Evolutionary conservation across 2,113 vertebrate genomes (phyloP), one percentile per base, ranked within the genome.

Genomic region (Nerophis lumbriciformis): DNA sequence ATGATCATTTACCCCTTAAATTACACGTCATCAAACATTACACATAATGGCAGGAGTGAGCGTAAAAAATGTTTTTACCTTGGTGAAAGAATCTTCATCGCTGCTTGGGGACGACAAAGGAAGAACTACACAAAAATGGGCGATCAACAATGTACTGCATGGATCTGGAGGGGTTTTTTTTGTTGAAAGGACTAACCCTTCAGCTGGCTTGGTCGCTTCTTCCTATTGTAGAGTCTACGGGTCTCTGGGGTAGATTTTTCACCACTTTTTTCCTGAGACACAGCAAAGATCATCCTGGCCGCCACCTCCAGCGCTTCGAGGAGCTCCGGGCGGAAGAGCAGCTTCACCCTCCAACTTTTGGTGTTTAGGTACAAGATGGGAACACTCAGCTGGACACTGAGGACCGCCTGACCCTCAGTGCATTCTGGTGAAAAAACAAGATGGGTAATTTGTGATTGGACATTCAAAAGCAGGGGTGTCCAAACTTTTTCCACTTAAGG

Each of bases 311-410:
- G 71, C 3, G 83, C 63, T 48, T 89, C 74, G 21, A 88, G 82
- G 71, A 90, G 82, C 15, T 91, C 58, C 1, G 69, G 36, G 53
- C 76, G 85, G 70, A 98, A 98, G 59, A 63, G 70, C 68, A 98
- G 82, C 83, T 89, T 80, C 36, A 96, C 65, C 35, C 77, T 90
- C 49, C 67, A 88, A 51, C 71, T 90, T 79, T 86, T 86, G 62
- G 53, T 85, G 60, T 76, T 71, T 54, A 73, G 79, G 65, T 94
- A 61, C 52, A 16, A 16, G 45, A 90, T n/a, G 5, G 91, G 86
- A 44, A 36, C 63, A 16, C 76, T 88, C 77, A 94, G 76, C 5
- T 72, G 53, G 54, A 96, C 63, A 2, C 48, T 78, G 39, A 95
- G 69, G 4, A 89, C 65, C 4, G 81, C 85, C 73, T 88, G 50